Evolutionary conservation across 2,888 invertebrate species (phyloP), one percentile per base, ranked within the genome.

Genomic region (Thereva unica): DNA sequence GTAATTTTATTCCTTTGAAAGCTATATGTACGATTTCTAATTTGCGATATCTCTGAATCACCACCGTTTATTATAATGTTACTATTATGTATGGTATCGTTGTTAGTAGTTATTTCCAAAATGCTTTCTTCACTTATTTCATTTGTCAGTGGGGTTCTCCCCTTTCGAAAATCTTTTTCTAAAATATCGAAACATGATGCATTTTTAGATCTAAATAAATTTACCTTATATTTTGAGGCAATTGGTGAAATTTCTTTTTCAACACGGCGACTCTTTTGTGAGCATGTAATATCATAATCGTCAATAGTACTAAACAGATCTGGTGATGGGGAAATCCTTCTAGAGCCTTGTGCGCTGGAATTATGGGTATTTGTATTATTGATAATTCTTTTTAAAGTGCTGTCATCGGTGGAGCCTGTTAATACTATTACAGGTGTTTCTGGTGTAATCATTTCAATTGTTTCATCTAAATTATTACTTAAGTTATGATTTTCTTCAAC

Each of bases 111-210:
- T n/a, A 56, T 56, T 42, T 35, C 69, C 37, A 67, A 53, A 10
- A 47, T 34, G 66, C 65, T 4, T 44, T 63, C 49, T 42, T n/a
- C 41, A 23, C 10, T 10, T 67, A 69, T 4, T 40, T 37, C 45
- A 4, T 53, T 0, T 69, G 70, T n/a, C 45, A 52, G 53, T 42
- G 41, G 6, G n/a, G 56, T 63, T 8, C 37, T 45, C 35, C 53
- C 64, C 44, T 76, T 71, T 42, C 76, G 77, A 68, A 78, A 78
- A 71, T 78, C 76, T 52, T 77, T 72, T 56, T 79, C 80, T 4
- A 80, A 69, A 12, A 78, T 73, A 35, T 79, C 75, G 6, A 80
- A 68, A 45, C 80, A 79, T 9, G 80, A 78, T 3, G 77, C 76
- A 7, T 74, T 73, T 3, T 44, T n/a, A 35, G n/a, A n/a, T 9